Percentiles rank a stretch among this genome's conserved stretches.
Evolutionary conservation across 2,797 vertebrate species (phyloP).

Genomic region (Tapirus indicus): DNA sequence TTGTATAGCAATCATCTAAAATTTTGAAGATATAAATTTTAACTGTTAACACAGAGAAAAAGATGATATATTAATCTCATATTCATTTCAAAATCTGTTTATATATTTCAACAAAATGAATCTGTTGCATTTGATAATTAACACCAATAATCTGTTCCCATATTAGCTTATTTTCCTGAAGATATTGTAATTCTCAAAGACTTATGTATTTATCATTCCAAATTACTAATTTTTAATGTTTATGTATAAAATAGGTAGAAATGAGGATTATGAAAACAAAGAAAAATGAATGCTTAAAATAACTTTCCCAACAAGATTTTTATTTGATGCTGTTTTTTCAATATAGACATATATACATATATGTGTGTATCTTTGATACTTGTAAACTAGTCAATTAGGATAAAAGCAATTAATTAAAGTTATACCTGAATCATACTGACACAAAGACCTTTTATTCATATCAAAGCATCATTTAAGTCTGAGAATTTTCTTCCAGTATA

Average conservation of each 20-base stretch:
- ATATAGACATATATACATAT: not conserved
- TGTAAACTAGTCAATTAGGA: conserved; percentile 72
- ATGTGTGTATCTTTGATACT: not conserved
- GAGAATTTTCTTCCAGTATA: not conserved
- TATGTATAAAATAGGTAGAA: conserved; percentile 1
- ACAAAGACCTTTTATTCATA: conserved; percentile 58
- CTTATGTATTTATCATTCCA: not conserved
- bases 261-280: conserved; percentile 35
- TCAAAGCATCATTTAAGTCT: conserved; percentile 53
- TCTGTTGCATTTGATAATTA: not conserved
- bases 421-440: conserved; percentile 63
- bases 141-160: not conserved
- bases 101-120: conserved; percentile 37
- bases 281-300: conserved; percentile 54
- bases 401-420: conserved; percentile 73
- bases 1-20: not conserved
- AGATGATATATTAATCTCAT: not conserved
- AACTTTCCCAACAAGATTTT: conserved; percentile 50
- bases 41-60: not conserved
- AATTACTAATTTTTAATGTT: conserved; percentile 28
- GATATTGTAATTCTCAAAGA: conserved; percentile 30
- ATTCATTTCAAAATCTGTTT: conserved; percentile 53
- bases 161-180: conserved; percentile 41
- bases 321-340: not conserved
- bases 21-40: conserved; percentile 22